Evolutionary conservation across 2,888 invertebrate species (phyloP), one percentile per base, ranked within the genome.

Genomic region (Anorthoa munda): DNA sequence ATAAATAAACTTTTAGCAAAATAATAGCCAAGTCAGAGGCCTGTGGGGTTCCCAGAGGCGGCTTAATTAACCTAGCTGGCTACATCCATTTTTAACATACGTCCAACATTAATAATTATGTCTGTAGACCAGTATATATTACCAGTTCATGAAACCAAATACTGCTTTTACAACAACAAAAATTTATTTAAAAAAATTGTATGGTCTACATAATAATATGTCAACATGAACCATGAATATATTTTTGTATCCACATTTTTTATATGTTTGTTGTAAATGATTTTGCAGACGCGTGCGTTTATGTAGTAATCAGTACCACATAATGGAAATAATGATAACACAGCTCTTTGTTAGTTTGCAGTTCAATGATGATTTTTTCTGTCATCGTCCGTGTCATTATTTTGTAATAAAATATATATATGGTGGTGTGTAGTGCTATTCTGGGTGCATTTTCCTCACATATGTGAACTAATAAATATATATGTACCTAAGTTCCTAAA

Each of bases 241-340:
- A 50, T 51, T 72, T 5, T 51, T 51, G 2, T 31, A 31, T 51
- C 45, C 74, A 73, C 59, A 72, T 11, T 48, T 48, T 56, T 48
- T 39, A 63, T 53, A 75, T 31, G 18, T 70, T 39, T 46, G n/a
- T 17, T 23, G 13, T 15, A n/a, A 45, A 45, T 45, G 13, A 26
- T 50, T 21, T 26, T 76, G 55, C n/a, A 48, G 55, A 56, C 21
- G 12, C 66, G 48, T 75, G 55, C 48, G 26, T 55, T 15, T 45
- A 26, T 18, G 55, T 39, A 7, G 39, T 39, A 39, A 39, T 39
- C 39, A 66, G 75, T 56, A 11, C 55, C 26, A 26, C 73, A 45
- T 23, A 75, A 48, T 21, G 48, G 48, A 64, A 75, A 55, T 31
- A 53, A 60, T 75, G 66, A 75, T 45, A 75, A 50, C 53, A n/a